Evolutionary conservation across 1,140 invertebrate species (phyloP), one percentile per base, ranked within the genome.

Genomic region (Batillaria attramentaria): DNA sequence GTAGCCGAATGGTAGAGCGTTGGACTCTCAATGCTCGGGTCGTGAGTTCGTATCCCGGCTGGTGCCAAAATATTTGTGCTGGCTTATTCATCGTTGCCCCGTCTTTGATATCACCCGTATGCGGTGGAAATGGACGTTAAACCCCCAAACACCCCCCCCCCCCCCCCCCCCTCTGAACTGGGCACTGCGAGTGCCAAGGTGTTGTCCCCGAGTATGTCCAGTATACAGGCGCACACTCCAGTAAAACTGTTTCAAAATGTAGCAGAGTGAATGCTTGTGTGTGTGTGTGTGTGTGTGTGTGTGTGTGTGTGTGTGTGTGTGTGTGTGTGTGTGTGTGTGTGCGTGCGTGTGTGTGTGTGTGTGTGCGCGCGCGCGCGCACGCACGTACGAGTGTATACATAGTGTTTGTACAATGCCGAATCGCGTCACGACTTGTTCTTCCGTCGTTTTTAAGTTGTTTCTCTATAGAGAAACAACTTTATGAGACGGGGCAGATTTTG

Each of bases 211-310:
- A 54, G n/a, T 54, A 16, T 54, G n/a, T 54, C 16, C 16, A 16
- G 16, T 16, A 16, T 54, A 54, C 46, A n/a, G n/a, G 46, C n/a
- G n/a, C 46, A 54, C 46, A 54, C 46, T 54, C 16, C n/a, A 16
- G 2, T 54, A 18, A 54, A n/a, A 54, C 16, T 54, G n/a, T 1
- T 54, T 62, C 20, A 16, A 28, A n/a, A 28, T 62, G 57, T 62
- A 28, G 20, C 6, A n/a, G 57, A n/a, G 57, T 62, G 57, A n/a
- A 28, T 62, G 57, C 31, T 18, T 62, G 57, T 62, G 57, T 62
- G 57, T 62, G 57, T 62, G 57, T 62, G 57, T 62, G 57, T 62
- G 57, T 62, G 57, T 62, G 57, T 62, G 57, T 62, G 57, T 62
- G 57, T 62, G 57, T 62, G 57, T 62, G 57, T 62, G 57, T 62